Percentiles rank a stretch among this genome's conserved stretches.
Conservation (phyloP, 2,113 vertebrate genomes). For the Megaceryle maxima region DNA sequence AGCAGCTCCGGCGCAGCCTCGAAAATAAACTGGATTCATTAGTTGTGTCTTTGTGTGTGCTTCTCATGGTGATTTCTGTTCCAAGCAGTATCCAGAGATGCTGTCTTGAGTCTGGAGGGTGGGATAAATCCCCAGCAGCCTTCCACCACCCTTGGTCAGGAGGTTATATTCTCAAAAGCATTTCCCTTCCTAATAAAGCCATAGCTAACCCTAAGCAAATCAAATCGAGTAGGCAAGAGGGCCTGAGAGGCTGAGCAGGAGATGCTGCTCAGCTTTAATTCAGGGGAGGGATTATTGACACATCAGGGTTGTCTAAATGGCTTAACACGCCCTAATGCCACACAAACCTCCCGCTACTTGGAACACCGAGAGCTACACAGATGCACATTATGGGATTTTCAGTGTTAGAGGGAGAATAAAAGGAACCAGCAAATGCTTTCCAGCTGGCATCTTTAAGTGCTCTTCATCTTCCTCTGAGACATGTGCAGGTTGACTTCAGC, state of each 20-base stretch:
- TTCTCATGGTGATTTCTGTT: fast-evolving
- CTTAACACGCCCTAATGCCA: background rate
- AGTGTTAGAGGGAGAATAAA: background rate
- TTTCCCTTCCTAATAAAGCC: background rate
- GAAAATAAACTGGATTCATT: background rate
- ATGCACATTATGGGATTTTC: constrained; percentile 30
- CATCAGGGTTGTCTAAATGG: background rate
- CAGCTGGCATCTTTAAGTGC: constrained; percentile 53
- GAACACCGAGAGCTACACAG: constrained; percentile 21
- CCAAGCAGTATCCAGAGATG: background rate
- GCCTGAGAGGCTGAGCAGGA: background rate
- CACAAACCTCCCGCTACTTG: background rate
- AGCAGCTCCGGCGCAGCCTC: background rate
- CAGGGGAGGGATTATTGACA: background rate
- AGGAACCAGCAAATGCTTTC: constrained; percentile 42
- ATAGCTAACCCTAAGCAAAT: background rate
- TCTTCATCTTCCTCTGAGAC: constrained; percentile 42
- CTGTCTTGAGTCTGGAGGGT: background rate
- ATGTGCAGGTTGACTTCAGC: constrained; percentile 50
- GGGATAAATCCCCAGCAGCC: background rate
- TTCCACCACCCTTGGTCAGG: background rate
- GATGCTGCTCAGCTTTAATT: background rate
- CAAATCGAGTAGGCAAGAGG: background rate
- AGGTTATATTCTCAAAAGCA: background rate
- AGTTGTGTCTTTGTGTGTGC: background rate